Conservation (phyloP, 2,113 vertebrate genomes). For the Columbina picui region DNA sequence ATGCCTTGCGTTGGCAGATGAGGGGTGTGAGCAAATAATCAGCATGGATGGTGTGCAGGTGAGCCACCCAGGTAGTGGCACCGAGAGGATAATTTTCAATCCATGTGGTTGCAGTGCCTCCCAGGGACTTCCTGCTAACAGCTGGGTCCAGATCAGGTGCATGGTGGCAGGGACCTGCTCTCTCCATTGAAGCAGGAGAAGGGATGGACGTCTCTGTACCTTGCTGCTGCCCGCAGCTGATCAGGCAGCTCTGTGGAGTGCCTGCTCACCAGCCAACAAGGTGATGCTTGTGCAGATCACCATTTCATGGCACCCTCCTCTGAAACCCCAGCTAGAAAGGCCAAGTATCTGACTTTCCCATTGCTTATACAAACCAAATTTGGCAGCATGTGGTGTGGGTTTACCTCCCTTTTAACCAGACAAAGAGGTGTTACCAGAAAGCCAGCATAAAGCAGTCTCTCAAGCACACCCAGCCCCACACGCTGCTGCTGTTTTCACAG, state of each 20-base stretch:
- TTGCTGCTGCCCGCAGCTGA: not conserved
- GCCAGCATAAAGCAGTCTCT: not conserved
- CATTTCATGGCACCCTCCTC: not conserved
- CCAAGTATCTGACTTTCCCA: not conserved
- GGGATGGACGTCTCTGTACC: not conserved
- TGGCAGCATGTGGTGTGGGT: not conserved
- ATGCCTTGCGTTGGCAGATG: not conserved
- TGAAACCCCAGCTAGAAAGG: not conserved
- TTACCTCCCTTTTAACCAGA: not conserved
- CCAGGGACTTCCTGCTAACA: accelerated
- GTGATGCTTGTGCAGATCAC: not conserved
- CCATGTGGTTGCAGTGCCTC: not conserved
- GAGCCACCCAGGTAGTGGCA: not conserved
- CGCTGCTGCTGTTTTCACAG: accelerated
- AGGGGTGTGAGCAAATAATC: not conserved
- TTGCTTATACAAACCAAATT: not conserved
- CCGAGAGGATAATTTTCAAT: not conserved
- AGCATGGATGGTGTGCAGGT: not conserved
- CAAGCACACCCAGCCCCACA: not conserved
- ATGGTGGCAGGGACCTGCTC: not conserved
- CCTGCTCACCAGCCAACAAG: accelerated
- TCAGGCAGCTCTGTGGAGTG: not conserved
- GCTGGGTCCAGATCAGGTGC: not conserved
- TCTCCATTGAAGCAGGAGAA: not conserved
- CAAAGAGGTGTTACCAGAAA: not conserved